Percentiles rank a stretch among this genome's conserved stretches.
phyloP scores from a whole-genome alignment of 2,888 invertebrate genomes.

The Xanthia togata region DNA sequence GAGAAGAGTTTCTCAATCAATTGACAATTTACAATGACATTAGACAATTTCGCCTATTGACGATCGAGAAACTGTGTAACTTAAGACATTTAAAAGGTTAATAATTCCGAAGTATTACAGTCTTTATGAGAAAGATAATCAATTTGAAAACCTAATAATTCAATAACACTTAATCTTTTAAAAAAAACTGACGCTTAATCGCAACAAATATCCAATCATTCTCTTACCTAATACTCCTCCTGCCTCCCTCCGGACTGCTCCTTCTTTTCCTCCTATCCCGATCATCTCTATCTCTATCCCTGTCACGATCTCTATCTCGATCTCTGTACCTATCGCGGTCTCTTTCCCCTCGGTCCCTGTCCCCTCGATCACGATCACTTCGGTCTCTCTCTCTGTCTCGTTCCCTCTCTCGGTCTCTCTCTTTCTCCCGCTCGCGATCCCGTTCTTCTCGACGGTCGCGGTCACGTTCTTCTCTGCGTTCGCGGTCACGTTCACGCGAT shows the following conservation, averaged over 20 bases:
- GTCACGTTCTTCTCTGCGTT: conserved; percentile 73
- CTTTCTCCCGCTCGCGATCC: conserved; percentile 74
- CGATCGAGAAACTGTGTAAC: too few species aligned
- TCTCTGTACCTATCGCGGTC: conserved; percentile 75
- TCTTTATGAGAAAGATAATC: not conserved
- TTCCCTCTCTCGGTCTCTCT: conserved; percentile 78
- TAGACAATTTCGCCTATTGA: not conserved
- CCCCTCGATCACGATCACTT: conserved; percentile 74
- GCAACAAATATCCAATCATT: not conserved
- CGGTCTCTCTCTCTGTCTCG: conserved; percentile 76
- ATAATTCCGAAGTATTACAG: not conserved
- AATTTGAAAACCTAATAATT: too few species aligned
- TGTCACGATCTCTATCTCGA: conserved; percentile 76
- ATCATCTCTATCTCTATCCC: conserved; percentile 81
- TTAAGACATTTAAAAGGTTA: too few species aligned
- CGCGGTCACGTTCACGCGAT: conserved; percentile 80
- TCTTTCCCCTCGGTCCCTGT: conserved; percentile 76
- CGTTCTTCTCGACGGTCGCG: conserved; percentile 75
- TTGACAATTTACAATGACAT: too few species aligned
- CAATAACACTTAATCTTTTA: not conserved
- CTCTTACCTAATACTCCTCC: conserved; percentile 84
- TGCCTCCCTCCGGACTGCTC: conserved; percentile 84
- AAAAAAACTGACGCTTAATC: not conserved
- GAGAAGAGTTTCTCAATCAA: too few species aligned
- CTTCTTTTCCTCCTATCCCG: conserved; percentile 85